Percentiles rank a stretch among this genome's conserved stretches.
Evolutionary conservation across 2,888 invertebrate species (phyloP).

Genomic region (Slavum lentiscoides): DNA sequence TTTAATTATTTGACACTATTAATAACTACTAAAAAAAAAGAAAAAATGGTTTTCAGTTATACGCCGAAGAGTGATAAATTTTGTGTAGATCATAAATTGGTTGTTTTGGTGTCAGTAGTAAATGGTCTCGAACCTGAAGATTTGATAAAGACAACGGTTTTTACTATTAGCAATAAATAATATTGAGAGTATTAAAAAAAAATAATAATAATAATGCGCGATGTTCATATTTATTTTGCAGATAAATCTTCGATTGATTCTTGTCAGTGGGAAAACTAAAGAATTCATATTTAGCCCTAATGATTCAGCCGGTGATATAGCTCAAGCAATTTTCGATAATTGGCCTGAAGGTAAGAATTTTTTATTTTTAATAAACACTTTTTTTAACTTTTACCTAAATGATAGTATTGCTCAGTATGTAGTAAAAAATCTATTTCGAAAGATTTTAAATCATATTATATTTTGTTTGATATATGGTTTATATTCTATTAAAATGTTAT

Average conservation of each 20-base stretch:
- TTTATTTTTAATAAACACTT: not conserved
- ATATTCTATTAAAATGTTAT: too few species aligned
- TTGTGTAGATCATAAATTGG: slow-evolving; percentile 13
- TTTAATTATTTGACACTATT: slow-evolving; percentile 9
- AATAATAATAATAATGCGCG: not conserved
- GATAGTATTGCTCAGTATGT: too few species aligned
- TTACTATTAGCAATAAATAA: not conserved
- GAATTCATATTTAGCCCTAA: slow-evolving; percentile 97
- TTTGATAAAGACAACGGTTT: slow-evolving; percentile 39
- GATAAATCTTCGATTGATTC: slow-evolving; percentile 97
- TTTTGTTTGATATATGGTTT: too few species aligned
- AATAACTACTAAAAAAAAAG: not conserved
- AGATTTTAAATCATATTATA: too few species aligned
- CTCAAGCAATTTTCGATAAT: slow-evolving; percentile 97
- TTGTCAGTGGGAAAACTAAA: slow-evolving; percentile 98
- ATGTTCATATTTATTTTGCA: slow-evolving; percentile 64
- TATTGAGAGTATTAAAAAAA: not conserved
- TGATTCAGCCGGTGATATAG: slow-evolving; percentile 97
- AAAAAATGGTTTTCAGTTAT: slow-evolving; percentile 44
- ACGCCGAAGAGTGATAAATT: slow-evolving; percentile 31
- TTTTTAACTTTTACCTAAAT: not conserved
- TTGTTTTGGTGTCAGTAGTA: slow-evolving; percentile 23
- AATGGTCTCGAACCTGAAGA: slow-evolving; percentile 36
- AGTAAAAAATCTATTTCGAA: too few species aligned
- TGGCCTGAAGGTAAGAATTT: slow-evolving; percentile 89